Evolutionary conservation across 2,888 invertebrate species (phyloP).

Genomic region (Ormyrus rosae): DNA sequence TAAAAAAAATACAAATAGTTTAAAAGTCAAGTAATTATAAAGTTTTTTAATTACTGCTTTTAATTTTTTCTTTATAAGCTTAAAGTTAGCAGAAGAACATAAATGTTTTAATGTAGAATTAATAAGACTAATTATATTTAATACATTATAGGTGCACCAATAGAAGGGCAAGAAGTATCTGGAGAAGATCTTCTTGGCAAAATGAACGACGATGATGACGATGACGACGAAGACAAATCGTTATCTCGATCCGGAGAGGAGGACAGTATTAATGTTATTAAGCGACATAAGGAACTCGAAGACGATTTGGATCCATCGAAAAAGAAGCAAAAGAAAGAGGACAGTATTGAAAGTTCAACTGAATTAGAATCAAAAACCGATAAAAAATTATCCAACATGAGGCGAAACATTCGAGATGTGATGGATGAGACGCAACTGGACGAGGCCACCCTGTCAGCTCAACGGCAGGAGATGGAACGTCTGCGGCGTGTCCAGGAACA

Average conservation of each 20-base stretch:
- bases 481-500: constrained; percentile 90
- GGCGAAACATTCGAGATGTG: constrained; percentile 93
- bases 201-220: constrained; percentile 69
- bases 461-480: constrained; percentile 94
- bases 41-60: too few relatives aligned
- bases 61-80: too few relatives aligned
- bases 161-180: constrained; percentile 73
- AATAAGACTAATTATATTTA: constrained; percentile 3
- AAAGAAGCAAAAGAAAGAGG: constrained; percentile 73
- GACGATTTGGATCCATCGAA: constrained; percentile 68
- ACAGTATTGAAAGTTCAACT: constrained; percentile 69
- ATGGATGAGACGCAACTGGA: constrained; percentile 95
- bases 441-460: constrained; percentile 93
- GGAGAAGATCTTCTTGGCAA: constrained; percentile 72
- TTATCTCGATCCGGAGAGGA: constrained; percentile 66
- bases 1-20: too few relatives aligned
- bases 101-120: neutral
- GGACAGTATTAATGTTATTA: constrained; percentile 69
- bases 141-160: constrained; percentile 68
- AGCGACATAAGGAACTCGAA: constrained; percentile 72
- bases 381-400: constrained; percentile 79
- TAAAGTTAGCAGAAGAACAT: neutral
- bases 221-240: constrained; percentile 65
- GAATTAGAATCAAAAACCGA: constrained; percentile 70
- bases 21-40: too few relatives aligned